These are phyloP conservation scores for Lepidothrix coronata DNA, from an alignment of 2,113 vertebrate species.

Conservation along the genomic window DNA sequence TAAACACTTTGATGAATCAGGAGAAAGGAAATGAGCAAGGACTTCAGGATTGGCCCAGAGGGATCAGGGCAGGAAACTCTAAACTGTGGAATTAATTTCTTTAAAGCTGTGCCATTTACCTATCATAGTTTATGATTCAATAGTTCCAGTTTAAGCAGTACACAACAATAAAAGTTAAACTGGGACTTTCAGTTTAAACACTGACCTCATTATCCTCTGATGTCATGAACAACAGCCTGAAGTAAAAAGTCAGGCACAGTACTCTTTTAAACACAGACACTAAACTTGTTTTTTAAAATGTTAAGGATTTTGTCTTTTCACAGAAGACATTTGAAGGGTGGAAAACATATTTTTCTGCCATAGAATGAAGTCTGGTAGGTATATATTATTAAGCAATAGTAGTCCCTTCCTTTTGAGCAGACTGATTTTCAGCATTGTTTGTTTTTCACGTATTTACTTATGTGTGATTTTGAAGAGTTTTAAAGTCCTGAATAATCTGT, in stretches of 20 bases:
- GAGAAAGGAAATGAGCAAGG: constrained; percentile 39
- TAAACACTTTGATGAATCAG: constrained; percentile 39
- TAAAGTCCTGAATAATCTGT: background rate
- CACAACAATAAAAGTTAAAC: background rate
- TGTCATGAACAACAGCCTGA: background rate
- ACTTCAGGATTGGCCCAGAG: background rate
- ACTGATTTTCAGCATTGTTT: background rate
- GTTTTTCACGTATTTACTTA: constrained; percentile 27
- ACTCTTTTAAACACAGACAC: background rate
- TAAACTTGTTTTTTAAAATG: background rate
- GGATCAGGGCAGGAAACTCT: background rate
- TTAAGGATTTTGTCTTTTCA: background rate
- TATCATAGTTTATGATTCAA: background rate
- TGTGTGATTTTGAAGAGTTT: constrained; percentile 35
- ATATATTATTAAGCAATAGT: background rate
- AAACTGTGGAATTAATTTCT: background rate
- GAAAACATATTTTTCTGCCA: background rate
- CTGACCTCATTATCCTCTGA: background rate
- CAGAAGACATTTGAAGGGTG: background rate
- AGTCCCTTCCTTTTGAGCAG: background rate
- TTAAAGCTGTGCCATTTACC: constrained; percentile 24
- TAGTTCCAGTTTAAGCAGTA: constrained; percentile 13
- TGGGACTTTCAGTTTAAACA: background rate
- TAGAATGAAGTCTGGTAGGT: background rate
- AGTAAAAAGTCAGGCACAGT: background rate